Conservation (phyloP, 2,113 vertebrate genomes). For the Agapornis roseicollis region DNA sequence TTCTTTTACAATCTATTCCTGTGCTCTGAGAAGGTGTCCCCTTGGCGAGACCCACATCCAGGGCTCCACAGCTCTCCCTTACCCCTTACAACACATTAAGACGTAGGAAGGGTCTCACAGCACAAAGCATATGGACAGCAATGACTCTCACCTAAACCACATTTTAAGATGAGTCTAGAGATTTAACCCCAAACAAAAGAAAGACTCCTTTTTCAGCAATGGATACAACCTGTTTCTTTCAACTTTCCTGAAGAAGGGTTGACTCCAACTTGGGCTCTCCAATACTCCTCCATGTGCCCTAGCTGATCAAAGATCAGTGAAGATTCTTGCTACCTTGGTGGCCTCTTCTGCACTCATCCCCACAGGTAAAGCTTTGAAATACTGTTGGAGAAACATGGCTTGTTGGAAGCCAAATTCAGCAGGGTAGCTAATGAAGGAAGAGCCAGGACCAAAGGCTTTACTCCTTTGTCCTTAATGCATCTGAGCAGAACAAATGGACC, state of each 20-base stretch:
- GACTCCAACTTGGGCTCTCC: background rate
- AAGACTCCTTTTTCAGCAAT: background rate
- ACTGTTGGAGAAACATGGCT: background rate
- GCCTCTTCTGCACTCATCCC: background rate
- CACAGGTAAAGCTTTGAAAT: background rate
- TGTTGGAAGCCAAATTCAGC: background rate
- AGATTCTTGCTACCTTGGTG: background rate
- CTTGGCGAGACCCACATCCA: background rate
- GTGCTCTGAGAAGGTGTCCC: background rate
- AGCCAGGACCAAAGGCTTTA: background rate
- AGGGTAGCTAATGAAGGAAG: background rate
- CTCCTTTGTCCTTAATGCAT: background rate
- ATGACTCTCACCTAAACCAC: background rate
- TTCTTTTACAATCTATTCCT: background rate
- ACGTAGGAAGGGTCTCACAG: background rate
- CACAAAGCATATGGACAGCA: background rate
- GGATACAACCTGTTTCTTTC: background rate
- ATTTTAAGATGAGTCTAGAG: background rate
- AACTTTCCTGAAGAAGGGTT: background rate
- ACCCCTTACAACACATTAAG: accelerated
- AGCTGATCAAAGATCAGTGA: background rate
- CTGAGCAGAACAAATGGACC: background rate
- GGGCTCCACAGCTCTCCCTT: accelerated
- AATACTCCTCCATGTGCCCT: background rate
- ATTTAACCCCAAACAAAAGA: background rate